Base-by-base conservation (phyloP, 2,113 vertebrate species). In the Euleptes europaea region DNA sequence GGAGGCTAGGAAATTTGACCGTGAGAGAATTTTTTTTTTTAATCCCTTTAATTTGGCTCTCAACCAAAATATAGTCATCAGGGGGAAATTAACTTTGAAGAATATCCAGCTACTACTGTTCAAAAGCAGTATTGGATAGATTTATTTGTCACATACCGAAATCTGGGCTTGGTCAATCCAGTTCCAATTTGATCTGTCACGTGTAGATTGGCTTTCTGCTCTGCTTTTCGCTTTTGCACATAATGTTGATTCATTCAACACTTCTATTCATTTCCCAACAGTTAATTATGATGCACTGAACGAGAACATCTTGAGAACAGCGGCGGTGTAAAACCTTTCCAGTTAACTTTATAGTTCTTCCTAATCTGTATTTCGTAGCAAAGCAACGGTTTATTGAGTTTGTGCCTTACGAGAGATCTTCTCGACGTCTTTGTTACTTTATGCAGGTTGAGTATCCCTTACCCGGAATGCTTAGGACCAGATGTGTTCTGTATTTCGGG, bases 1-100 rank as follows among this genome's bases (percentile, higher is more conserved):
- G 88, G 84, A 67, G 80, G 85, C 49, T 40, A 70, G 84, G 85
- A 60, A 85, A 49, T 47, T 42, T 54, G 47, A 57, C 15, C n/a
- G 26, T 1, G 11, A n/a, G 35, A 38, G 15, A 38, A 57, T 1
- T 87, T 80, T 88, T 81, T n/a, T 89, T 89, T 31, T 49, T 28
- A 83, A 42, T 60, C 35, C 42, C 1, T 19, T n/a, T 44, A 66
- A 33, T 51, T 51, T 70, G 5, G 10, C 13, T 84, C 38, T 66
- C 12, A 79, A 75, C 49, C 60, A 69, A 17, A 63, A 51, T 44
- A 5, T 31, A 23, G 66, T 57, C 44, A 42, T 31, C 4, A 38
- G 51, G 38, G 4, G 12, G 23, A 44, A 69, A 15, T 69, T 69
- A 44, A 69, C 4, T 35, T 28, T 17, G 63, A 73, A 31, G 38